These are phyloP conservation scores for Opisthocomus hoazin DNA, from an alignment of 2,113 vertebrate species.

Conservation along the genomic window DNA sequence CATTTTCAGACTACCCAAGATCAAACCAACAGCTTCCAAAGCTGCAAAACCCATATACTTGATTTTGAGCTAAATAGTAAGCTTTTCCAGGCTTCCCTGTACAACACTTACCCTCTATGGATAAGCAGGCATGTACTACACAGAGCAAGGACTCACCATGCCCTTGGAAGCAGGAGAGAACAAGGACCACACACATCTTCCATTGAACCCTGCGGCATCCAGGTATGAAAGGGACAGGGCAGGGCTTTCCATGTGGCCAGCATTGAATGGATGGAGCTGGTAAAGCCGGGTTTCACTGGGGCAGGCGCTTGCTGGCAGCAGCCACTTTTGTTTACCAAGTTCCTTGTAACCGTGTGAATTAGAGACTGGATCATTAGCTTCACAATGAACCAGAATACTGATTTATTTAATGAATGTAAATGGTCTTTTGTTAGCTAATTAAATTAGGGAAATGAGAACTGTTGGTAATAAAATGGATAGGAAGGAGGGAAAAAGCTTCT, in stretches of 20 bases:
- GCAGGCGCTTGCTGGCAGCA: not conserved
- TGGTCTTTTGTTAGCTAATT: slow-evolving; percentile 42
- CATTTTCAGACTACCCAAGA: not conserved
- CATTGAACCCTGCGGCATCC: not conserved
- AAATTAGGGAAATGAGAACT: slow-evolving; percentile 55
- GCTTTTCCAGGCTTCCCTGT: not conserved
- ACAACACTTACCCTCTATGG: not conserved
- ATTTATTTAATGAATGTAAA: slow-evolving; percentile 63
- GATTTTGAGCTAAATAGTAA: not conserved
- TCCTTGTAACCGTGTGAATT: slow-evolving; percentile 14
- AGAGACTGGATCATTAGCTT: slow-evolving; percentile 53
- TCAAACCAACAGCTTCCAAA: not conserved
- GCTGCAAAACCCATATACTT: not conserved
- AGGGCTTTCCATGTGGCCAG: not conserved
- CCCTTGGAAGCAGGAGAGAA: not conserved
- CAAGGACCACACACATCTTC: not conserved
- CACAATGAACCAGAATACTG: slow-evolving; percentile 54
- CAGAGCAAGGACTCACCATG: not conserved
- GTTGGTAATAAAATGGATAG: not conserved
- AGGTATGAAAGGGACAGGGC: not conserved
- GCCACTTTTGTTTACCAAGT: slow-evolving; percentile 38
- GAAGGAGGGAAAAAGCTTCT: not conserved
- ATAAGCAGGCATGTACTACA: not conserved
- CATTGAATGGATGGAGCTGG: not conserved
- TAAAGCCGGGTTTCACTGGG: not conserved